Base-by-base conservation (phyloP, 2,888 invertebrate genomes). In the Candidula unifasciata region DNA sequence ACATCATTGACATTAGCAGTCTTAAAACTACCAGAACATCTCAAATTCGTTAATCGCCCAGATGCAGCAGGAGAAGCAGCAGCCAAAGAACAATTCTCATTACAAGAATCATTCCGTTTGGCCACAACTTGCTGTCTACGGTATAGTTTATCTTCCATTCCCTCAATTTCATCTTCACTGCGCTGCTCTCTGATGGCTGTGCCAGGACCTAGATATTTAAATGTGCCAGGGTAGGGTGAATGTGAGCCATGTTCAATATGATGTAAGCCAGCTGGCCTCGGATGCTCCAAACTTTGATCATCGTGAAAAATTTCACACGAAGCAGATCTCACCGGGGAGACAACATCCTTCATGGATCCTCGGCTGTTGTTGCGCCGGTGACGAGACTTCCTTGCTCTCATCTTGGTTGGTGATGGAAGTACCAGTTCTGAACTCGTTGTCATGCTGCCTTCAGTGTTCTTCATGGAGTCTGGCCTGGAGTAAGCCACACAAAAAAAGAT, bases 341-440 rank as follows among this genome's bases (percentile, higher is more conserved):
- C 89, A 76, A 90, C 88, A 85, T 90, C 90, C 85, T 89, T 90
- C 80, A 90, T 87, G 24, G 91, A 90, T 64, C 92, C 93, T 71
- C 92, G 92, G 87, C 93, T 93, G 88, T 92, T 92, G 87, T 89
- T 92, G 73, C 93, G 91, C 54, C 93, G 91, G 88, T 93, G 93
- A 21, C 93, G 90, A 24, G 90, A 91, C 84, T 93, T 93, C 57
- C 93, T 90, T 78, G 91, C 91, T 76, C 91, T 87, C 86, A 91
- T 88, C 88, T 91, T 91, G 81, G 91, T 90, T 13, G 92, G 92
- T 52, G 92, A 91, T 37, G 90, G 91, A 84, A 90, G 89, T 60
- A 89, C 89, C 44, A 89, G 90, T 73, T 91, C 91, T 16, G 91
- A 90, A 78, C 91, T 92, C 33, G 91, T 90, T 24, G 89, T 89